These are phyloP conservation scores for Ecdyonurus torrentis DNA, from an alignment of 2,888 invertebrate species.

Conservation along the genomic window DNA sequence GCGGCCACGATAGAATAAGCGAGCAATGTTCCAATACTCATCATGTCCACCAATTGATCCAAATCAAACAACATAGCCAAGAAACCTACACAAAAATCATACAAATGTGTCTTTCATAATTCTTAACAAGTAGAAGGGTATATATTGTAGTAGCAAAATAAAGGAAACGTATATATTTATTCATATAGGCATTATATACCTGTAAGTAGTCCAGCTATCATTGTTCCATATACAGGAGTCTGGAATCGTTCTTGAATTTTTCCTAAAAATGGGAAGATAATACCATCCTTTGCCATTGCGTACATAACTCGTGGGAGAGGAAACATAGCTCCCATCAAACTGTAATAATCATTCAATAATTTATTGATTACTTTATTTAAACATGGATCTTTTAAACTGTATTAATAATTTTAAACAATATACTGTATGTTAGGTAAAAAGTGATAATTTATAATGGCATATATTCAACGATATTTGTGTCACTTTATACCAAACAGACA, in stretches of 20 bases:
- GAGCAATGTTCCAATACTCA: conserved; percentile 74
- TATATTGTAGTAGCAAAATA: too few species aligned
- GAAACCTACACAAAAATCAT: conserved; percentile 35
- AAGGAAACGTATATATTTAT: too few species aligned
- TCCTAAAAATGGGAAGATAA: conserved; percentile 54
- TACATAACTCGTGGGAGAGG: conserved; percentile 71
- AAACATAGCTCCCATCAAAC: conserved; percentile 64
- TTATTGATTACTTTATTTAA: too few species aligned
- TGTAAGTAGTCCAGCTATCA: conserved; percentile 51
- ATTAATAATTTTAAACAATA: too few species aligned
- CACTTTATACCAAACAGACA: too few species aligned
- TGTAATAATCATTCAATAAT: conserved; percentile 25
- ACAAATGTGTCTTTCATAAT: background rate
- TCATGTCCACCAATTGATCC: conserved; percentile 69
- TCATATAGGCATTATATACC: too few species aligned
- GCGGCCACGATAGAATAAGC: conserved; percentile 84
- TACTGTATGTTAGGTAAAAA: too few species aligned
- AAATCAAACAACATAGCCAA: conserved; percentile 72
- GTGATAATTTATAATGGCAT: too few species aligned
- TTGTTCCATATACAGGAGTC: conserved; percentile 56
- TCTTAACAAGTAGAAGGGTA: too few species aligned
- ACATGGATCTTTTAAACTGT: too few species aligned
- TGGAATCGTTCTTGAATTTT: conserved; percentile 49
- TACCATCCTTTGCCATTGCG: conserved; percentile 73
- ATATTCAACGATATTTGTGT: too few species aligned